Evolutionary conservation across 2,113 vertebrate species (phyloP), one percentile per base, ranked within the genome.

Genomic region (Nothoprocta pentlandii): DNA sequence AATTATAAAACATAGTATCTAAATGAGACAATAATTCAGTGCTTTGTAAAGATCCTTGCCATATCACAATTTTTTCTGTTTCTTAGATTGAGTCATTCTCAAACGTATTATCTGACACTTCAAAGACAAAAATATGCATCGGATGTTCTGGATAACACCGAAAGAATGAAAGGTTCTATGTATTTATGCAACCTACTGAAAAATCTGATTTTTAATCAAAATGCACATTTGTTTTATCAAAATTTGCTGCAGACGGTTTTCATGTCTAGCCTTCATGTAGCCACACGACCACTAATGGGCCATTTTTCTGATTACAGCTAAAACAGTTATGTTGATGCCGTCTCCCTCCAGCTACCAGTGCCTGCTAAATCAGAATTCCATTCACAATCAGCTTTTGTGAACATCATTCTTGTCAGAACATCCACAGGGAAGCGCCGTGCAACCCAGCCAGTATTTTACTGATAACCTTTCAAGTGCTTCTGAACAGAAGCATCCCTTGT

Each of bases 401-500:
- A 51, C 66, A 89, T 94, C 84, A 93, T 74, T 69, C 53, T 41
- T 94, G 87, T 85, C 92, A 95, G 62, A 75, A 71, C 30, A 73
- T 47, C 66, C 59, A 64, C 42, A 84, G n/a, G 15, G 44, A 87
- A 53, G 42, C 64, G 61, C 42, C 87, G 39, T 6, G 53, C 62
- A 88, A 32, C 15, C 71, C 32, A 41, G 4, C 10, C 47, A 61
- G 9, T 70, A 53, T 63, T 62, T 81, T 44, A 87, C 5, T 41
- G 56, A 41, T 26, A 11, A 23, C 23, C 44, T 49, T 32, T 26
- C 58, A 26, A 79, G 39, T 42, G 68, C 10, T 42, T 73, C 47
- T 26, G 41, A 17, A 59, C 75, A 79, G 34, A 68, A 68, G 32
- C 62, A 49, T 3, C 6, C 42, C 25, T 44, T 34, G 25, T 20